phyloP scores from a whole-genome alignment of 64 coral and sea anemone species.

The Pocillopora verrucosa region DNA sequence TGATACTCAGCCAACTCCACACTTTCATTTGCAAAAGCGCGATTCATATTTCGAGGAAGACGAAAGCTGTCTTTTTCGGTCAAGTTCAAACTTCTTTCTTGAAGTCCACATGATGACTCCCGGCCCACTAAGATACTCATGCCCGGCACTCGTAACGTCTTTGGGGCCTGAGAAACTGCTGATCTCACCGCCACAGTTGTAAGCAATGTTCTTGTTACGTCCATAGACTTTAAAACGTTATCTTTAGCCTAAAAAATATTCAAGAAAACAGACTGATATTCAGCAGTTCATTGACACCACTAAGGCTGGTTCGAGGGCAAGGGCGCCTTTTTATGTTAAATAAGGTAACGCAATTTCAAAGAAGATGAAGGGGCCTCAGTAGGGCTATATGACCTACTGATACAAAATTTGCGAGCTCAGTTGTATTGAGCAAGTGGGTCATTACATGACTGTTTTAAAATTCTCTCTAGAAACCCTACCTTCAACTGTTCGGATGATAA shows the following conservation, averaged over 20 bases:
- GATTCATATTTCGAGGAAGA: background rate
- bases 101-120: background rate
- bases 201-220: background rate
- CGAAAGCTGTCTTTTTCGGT: background rate
- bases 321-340: too few relatives aligned
- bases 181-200: background rate
- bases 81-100: background rate
- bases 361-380: too few relatives aligned
- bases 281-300: too few relatives aligned
- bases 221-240: background rate
- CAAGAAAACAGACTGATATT: too few relatives aligned
- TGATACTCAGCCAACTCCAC: background rate
- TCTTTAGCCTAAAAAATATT: conserved; percentile 4
- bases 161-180: conserved; percentile 11
- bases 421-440: too few relatives aligned
- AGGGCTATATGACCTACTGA: too few relatives aligned
- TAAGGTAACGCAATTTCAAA: too few relatives aligned
- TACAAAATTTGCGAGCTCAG: too few relatives aligned
- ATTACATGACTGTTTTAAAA: background rate
- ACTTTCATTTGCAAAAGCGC: background rate
- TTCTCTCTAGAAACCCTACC: background rate
- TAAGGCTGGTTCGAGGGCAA: too few relatives aligned
- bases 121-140: background rate
- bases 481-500: background rate
- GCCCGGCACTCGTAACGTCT: background rate